A percentile compares a stretch with the other conserved stretches of the same genome.
phyloP scores from a whole-genome alignment of 2,797 vertebrate species.

The Anguilla obscura region DNA sequence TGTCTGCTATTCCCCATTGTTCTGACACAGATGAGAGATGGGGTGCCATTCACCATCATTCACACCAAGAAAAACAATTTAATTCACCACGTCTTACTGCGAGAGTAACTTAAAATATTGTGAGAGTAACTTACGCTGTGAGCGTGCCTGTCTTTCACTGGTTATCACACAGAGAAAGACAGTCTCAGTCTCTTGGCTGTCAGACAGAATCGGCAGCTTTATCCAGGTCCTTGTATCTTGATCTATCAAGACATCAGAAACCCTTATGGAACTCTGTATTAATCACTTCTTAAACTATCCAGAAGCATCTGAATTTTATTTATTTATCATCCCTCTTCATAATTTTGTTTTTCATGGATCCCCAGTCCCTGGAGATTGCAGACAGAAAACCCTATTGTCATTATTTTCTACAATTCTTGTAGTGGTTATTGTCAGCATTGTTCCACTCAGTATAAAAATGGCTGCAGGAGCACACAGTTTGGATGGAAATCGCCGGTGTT shows the following conservation, averaged over 20 bases:
- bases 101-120: neutral
- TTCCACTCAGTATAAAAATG: neutral
- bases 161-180: neutral
- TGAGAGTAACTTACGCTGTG: neutral
- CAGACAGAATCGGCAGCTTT: neutral
- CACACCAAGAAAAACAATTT: neutral
- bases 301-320: neutral
- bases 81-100: neutral
- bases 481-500: neutral
- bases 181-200: neutral
- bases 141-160: neutral
- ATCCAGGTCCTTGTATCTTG: neutral
- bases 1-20: neutral
- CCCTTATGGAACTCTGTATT: neutral
- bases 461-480: neutral
- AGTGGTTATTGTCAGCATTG: neutral
- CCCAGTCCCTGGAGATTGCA: neutral
- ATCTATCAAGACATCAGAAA: neutral
- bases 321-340: neutral
- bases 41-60: neutral
- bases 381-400: neutral
- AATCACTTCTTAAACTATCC: neutral
- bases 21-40: neutral
- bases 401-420: neutral
- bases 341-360: neutral